Evolutionary conservation across 35 echinoderm and acorn worm species (phyloP).

Genomic region (Eucidaris tribuloides): DNA sequence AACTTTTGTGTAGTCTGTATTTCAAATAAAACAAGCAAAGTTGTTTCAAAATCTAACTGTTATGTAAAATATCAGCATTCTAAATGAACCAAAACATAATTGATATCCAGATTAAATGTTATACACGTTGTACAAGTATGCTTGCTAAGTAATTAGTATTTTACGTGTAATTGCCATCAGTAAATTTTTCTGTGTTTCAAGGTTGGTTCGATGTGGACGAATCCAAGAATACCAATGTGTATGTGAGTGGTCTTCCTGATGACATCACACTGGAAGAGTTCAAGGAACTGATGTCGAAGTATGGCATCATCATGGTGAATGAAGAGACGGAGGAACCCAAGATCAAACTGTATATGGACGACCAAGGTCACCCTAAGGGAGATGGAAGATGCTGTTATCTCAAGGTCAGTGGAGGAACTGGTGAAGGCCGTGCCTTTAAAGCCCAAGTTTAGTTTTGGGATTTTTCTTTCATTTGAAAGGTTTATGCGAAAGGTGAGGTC

Average conservation of each 20-base stretch:
- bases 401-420: constrained; percentile 45
- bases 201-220: constrained; percentile 92
- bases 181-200: not conserved
- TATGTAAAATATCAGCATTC: no score
- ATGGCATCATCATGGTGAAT: constrained; percentile 86
- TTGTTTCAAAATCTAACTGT: no score
- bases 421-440: constrained; percentile 54
- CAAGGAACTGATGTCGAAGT: constrained; percentile 86
- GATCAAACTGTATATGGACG: constrained; percentile 83
- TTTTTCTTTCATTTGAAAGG: no score
- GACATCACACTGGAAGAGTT: constrained; percentile 79
- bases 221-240: constrained; percentile 85
- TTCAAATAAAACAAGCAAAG: no score
- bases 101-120: no score
- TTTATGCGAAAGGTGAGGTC: constrained; percentile 76
- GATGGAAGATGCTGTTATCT: constrained; percentile 92
- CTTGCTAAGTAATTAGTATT: no score
- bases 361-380: constrained; percentile 73
- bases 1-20: no score
- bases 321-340: constrained; percentile 78
- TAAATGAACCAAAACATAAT: no score
- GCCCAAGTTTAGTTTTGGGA: no score
- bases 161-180: no score
- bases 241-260: constrained; percentile 80
- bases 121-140: no score